Percentiles rank a stretch among this genome's conserved stretches.
phyloP scores from a whole-genome alignment of 1,140 invertebrate genomes.

The Microplitis demolitor region DNA sequence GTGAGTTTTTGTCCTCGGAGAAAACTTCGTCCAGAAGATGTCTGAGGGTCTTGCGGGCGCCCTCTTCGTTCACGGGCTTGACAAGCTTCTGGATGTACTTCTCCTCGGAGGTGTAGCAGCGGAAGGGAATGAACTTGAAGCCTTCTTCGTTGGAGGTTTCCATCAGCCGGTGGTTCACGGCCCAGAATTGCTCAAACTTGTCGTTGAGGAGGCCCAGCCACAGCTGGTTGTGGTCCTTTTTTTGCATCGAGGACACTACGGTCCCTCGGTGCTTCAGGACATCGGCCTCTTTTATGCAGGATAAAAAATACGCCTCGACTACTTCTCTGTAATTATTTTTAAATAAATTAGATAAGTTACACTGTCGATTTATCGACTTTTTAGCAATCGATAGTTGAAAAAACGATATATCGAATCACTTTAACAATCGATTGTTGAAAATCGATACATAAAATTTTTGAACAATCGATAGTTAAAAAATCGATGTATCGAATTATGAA shows the following conservation, averaged over 20 bases:
- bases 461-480: no score
- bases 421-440: not conserved
- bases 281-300: conserved; percentile 97
- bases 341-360: not conserved
- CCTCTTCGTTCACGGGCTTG: conserved; percentile 74
- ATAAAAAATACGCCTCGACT: conserved; percentile 93
- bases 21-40: conserved; percentile 76
- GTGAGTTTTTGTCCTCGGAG: conserved; percentile 68
- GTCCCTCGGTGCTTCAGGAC: conserved; percentile 92
- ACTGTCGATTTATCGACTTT: no score
- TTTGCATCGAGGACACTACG: conserved; percentile 93
- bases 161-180: conserved; percentile 94
- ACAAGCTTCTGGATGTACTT: conserved; percentile 77
- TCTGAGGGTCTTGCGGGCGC: conserved; percentile 74
- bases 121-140: conserved; percentile 92
- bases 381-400: no score
- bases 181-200: conserved; percentile 99
- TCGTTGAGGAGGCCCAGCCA: conserved; percentile 95
- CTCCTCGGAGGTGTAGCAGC: conserved; percentile 82
- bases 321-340: conserved; percentile 73
- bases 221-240: conserved; percentile 96
- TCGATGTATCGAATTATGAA: no score
- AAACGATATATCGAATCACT: not conserved
- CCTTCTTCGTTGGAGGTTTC: conserved; percentile 76
- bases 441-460: not conserved